Conservation (phyloP, 2,888 invertebrate species). For the Hirtodrosophila cameraria region DNA sequence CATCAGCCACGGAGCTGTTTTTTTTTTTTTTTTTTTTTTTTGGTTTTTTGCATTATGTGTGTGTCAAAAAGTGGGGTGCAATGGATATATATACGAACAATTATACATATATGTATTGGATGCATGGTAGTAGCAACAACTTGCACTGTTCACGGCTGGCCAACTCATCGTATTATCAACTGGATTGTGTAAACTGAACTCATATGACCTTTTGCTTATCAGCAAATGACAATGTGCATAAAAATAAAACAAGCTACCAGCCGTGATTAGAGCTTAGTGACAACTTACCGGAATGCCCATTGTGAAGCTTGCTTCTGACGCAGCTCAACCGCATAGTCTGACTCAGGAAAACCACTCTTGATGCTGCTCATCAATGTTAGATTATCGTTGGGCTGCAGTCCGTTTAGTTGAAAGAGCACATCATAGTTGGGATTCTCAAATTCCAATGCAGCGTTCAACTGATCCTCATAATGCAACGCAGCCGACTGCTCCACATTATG, state of each 20-base stretch:
- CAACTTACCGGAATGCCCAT: constrained; percentile 92
- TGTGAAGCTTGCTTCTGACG: constrained; percentile 95
- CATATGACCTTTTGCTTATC: constrained; percentile 11
- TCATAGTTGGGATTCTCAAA: constrained; percentile 95
- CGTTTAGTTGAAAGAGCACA: constrained; percentile 91
- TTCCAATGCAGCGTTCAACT: constrained; percentile 92
- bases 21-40: neutral
- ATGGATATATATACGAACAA: constrained; percentile 29
- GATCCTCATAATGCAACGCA: constrained; percentile 89
- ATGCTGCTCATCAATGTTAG: constrained; percentile 80
- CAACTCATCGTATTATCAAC: neutral
- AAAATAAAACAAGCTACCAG: constrained; percentile 13
- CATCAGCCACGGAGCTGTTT: constrained; percentile 92
- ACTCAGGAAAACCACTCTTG: constrained; percentile 90
- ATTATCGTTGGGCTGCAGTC: constrained; percentile 79
- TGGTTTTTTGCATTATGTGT: neutral
- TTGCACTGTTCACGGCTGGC: constrained; percentile 28
- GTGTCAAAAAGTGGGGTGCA: constrained; percentile 12
- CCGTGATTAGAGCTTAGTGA: constrained; percentile 6
- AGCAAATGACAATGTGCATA: no score
- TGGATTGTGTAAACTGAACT: neutral
- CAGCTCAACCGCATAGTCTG: constrained; percentile 93
- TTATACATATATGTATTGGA: constrained; percentile 29
- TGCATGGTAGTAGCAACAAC: constrained; percentile 17
- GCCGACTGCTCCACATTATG: constrained; percentile 43